Evolutionary conservation across 2,113 vertebrate species (phyloP).

Genomic region (Syrrhaptes paradoxus): DNA sequence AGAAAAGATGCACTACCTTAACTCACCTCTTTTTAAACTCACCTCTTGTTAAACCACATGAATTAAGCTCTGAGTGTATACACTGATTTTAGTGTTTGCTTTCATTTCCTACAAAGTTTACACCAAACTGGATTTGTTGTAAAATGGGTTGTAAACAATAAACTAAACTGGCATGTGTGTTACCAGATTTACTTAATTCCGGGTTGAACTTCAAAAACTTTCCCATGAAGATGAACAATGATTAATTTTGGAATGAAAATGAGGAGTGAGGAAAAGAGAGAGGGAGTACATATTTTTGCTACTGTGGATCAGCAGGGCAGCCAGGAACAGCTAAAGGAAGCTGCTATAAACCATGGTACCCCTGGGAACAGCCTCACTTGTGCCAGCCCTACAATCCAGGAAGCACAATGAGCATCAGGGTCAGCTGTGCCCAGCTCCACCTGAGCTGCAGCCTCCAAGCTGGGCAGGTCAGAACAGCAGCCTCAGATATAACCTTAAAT

Average conservation of each 20-base stretch:
- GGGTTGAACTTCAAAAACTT: not conserved
- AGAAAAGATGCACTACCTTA: not conserved
- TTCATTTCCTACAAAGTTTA: constrained; percentile 9
- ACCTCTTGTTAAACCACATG: not conserved
- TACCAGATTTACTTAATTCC: not conserved
- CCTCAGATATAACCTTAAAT: not conserved
- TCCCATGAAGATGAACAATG: not conserved
- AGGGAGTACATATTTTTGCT: not conserved
- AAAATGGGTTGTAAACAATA: not conserved
- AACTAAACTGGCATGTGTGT: not conserved
- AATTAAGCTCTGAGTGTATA: not conserved
- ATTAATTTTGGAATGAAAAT: constrained; percentile 9
- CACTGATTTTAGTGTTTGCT: not conserved
- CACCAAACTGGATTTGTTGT: not conserved
- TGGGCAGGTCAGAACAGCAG: not conserved
- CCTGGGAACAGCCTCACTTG: not conserved
- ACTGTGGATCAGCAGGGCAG: not conserved
- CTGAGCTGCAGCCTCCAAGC: not conserved
- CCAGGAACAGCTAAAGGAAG: not conserved
- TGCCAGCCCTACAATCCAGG: not conserved
- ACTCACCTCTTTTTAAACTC: not conserved
- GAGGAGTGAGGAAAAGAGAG: not conserved
- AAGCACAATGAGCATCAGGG: fast-evolving
- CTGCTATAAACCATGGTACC: not conserved
- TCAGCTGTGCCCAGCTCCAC: not conserved